Conservation (phyloP, 2,113 vertebrate genomes). For the Miniopterus natalensis region DNA sequence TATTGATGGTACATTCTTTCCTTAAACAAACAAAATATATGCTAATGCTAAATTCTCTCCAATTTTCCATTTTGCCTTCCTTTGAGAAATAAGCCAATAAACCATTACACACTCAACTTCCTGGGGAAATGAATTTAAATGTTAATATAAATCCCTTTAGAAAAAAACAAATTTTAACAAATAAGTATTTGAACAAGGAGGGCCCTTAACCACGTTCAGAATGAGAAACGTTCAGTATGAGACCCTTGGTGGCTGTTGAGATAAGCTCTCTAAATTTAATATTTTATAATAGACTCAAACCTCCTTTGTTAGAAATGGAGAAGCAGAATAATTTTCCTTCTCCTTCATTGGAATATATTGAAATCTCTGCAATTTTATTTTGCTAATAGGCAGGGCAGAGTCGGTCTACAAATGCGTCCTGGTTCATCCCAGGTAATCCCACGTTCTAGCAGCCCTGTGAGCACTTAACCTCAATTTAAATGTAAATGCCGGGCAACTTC, state of each 20-base stretch:
- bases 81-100: constrained; percentile 84
- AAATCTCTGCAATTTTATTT: constrained; percentile 82
- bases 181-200: constrained; percentile 86
- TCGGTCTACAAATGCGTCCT: constrained; percentile 80
- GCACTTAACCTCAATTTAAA: constrained; percentile 91
- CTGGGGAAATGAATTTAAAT: constrained; percentile 85
- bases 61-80: constrained; percentile 82
- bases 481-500: constrained; percentile 90
- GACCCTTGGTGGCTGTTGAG: constrained; percentile 81
- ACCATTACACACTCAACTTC: constrained; percentile 84
- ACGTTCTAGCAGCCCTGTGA: constrained; percentile 85
- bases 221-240: constrained; percentile 75
- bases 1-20: constrained; percentile 80
- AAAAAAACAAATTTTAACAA: constrained; percentile 85
- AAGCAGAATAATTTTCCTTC: constrained; percentile 80
- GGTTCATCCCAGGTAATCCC: constrained; percentile 86
- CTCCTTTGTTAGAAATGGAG: constrained; percentile 82
- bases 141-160: constrained; percentile 85
- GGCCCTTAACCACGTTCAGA: constrained; percentile 84
- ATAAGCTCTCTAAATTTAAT: constrained; percentile 85
- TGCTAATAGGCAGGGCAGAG: constrained; percentile 82
- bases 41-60: constrained; percentile 78
- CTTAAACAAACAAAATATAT: constrained; percentile 84
- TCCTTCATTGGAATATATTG: constrained; percentile 76
- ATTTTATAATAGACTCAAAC: constrained; percentile 83